Evolutionary conservation across 2,888 invertebrate genomes (phyloP), one percentile per base, ranked within the genome.

Genomic region (Gibbula magus): DNA sequence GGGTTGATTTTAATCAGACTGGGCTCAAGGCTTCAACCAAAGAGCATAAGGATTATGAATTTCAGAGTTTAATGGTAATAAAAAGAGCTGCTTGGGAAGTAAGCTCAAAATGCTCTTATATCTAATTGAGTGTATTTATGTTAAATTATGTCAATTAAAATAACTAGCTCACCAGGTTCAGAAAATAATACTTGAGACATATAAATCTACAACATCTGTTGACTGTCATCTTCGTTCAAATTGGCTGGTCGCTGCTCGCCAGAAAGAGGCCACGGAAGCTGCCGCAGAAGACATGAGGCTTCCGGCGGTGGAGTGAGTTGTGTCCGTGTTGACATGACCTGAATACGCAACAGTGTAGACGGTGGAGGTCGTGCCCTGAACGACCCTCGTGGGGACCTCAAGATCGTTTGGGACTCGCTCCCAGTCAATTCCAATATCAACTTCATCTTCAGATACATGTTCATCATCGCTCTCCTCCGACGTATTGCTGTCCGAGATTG

Each of bases 271-370:
- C 86, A 97, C 94, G 84, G 96, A 96, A 80, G 96, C 96, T 77
- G 96, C 96, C 35, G 96, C 96, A 88, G 96, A 96, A 80, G 96
- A 96, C 88, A 96, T 95, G 29, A 97, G 94, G 77, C 96, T 96
- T 39, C 95, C 95, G 56, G 96, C 96, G 85, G 95, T 94, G 93
- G 95, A 94, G 85, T 82, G 82, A 8, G 79, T 79, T 32, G 82
- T 79, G 29, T 76, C 74, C 5, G 78, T 77, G 39, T 77, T 74
- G 54, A 75, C n/a, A 18, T 78, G 78, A 29, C 78, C 74, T 16
- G 82, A 78, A 66, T 84, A 83, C 8, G 80, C 66, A 45, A 81
- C 82, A 0, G 83, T 81, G 39, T 78, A 81, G 20, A 83, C 80
- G 39, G 80, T 80, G 52, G 83, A 82, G 22, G 79, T 80, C 22